phyloP scores from a whole-genome alignment of 2,888 invertebrate genomes.

The Scrobipalpa atriplicella region DNA sequence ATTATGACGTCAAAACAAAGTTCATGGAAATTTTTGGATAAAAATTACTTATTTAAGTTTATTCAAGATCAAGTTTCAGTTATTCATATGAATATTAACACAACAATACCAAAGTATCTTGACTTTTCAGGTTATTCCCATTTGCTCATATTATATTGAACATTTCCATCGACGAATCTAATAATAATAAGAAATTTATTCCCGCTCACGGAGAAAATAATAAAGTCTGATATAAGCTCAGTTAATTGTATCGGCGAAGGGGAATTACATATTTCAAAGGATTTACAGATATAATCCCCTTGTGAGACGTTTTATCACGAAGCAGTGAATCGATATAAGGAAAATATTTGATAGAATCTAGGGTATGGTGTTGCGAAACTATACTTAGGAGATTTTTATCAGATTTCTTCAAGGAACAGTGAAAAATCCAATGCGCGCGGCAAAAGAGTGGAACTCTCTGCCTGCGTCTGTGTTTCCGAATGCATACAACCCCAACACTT shows the following conservation, averaged over 20 bases:
- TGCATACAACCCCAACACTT: no score
- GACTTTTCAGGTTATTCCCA: background rate
- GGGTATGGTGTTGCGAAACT: no score
- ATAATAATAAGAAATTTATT: slow-evolving; percentile 17
- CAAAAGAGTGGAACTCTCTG: no score
- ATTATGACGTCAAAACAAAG: background rate
- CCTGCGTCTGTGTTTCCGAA: no score
- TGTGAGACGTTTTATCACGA: slow-evolving; percentile 18
- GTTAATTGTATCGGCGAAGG: slow-evolving; percentile 24
- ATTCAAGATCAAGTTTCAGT: background rate
- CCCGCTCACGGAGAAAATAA: slow-evolving; percentile 21
- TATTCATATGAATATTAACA: background rate
- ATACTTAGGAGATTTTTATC: no score
- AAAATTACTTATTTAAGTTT: background rate
- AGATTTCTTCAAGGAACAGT: no score
- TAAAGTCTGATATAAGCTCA: slow-evolving; percentile 22
- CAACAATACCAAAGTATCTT: background rate
- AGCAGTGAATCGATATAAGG: slow-evolving; percentile 8
- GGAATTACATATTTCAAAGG: slow-evolving; percentile 27
- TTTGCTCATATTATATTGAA: background rate
- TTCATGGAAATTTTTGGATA: background rate
- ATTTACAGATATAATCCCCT: slow-evolving; percentile 17
- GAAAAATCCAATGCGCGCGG: no score
- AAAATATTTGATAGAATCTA: background rate
- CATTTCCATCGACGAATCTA: background rate